phyloP scores from a whole-genome alignment of 1,140 invertebrate species.

The Drosophila eugracilis region DNA sequence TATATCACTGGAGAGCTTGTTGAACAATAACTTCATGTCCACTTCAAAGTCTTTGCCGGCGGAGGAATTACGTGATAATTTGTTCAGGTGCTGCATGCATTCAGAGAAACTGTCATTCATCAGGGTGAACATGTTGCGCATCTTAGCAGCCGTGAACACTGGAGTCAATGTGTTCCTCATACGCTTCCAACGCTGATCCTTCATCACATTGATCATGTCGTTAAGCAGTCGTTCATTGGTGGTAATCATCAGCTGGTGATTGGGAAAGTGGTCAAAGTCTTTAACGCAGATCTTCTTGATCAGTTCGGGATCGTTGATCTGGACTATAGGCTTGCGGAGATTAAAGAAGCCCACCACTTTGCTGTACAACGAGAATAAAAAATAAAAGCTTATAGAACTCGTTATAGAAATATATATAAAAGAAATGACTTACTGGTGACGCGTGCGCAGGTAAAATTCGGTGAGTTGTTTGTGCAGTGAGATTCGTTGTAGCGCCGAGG shows the following conservation, averaged over 20 bases:
- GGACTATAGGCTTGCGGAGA: conserved; percentile 85
- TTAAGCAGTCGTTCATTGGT: conserved; percentile 86
- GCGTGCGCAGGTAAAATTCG: conserved; percentile 57
- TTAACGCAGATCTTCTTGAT: conserved; percentile 87
- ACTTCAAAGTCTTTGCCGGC: conserved; percentile 63
- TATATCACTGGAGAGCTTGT: conserved; percentile 85
- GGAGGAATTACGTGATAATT: conserved; percentile 1
- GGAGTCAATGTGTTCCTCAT: conserved; percentile 86
- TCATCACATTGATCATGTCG: conserved; percentile 86
- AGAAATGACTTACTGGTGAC: conserved; percentile 47
- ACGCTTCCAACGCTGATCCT: conserved; percentile 86
- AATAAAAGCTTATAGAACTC: too few species aligned
- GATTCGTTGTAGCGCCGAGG: conserved; percentile 53
- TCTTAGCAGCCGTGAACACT: conserved; percentile 87
- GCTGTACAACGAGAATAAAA: too few species aligned
- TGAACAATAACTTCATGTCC: conserved; percentile 85
- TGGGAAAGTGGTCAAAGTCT: conserved; percentile 88
- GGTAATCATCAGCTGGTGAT: conserved; percentile 85
- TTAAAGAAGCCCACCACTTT: conserved; percentile 86
- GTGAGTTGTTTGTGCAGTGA: conserved; percentile 48
- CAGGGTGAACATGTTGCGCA: conserved; percentile 85
- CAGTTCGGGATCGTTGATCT: conserved; percentile 87
- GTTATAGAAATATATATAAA: too few species aligned
- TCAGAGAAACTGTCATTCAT: conserved; percentile 81
- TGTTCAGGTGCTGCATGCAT: conserved; percentile 42